Evolutionary conservation across 1,140 invertebrate genomes (phyloP).

Genomic region (Reticulitermes speratus): DNA sequence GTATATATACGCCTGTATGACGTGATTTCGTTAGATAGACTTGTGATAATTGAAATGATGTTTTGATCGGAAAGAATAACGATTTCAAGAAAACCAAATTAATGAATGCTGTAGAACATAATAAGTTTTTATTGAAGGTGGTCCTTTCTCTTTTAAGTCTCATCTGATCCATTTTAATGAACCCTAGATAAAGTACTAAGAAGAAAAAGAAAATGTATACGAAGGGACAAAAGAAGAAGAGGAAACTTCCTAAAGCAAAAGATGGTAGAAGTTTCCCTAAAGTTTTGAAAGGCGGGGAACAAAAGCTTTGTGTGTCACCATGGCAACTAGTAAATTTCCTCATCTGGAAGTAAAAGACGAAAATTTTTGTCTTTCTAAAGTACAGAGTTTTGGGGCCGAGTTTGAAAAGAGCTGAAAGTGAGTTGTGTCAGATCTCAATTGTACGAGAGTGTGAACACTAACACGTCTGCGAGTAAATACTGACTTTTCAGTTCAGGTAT

Average conservation of each 20-base stretch:
- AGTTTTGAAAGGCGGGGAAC: slow-evolving; percentile 4
- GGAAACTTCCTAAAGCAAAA: neutral
- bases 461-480: no score
- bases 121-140: neutral
- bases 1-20: no score
- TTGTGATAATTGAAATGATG: neutral
- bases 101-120: neutral
- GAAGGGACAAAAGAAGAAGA: neutral
- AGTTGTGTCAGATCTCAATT: neutral
- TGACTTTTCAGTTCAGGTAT: no score
- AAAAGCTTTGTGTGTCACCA: neutral
- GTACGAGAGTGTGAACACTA: no score
- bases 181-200: neutral
- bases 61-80: neutral
- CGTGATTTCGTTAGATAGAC: no score
- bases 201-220: neutral
- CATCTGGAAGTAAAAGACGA: slow-evolving; percentile 14
- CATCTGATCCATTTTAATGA: slow-evolving; percentile 12
- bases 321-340: neutral
- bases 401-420: neutral
- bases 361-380: neutral
- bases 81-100: neutral
- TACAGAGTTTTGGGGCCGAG: neutral
- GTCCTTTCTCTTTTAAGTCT: neutral
- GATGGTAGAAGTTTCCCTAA: neutral